Evolutionary conservation across 2,113 vertebrate species (phyloP).

Genomic region (Rhinolophus sinicus): DNA sequence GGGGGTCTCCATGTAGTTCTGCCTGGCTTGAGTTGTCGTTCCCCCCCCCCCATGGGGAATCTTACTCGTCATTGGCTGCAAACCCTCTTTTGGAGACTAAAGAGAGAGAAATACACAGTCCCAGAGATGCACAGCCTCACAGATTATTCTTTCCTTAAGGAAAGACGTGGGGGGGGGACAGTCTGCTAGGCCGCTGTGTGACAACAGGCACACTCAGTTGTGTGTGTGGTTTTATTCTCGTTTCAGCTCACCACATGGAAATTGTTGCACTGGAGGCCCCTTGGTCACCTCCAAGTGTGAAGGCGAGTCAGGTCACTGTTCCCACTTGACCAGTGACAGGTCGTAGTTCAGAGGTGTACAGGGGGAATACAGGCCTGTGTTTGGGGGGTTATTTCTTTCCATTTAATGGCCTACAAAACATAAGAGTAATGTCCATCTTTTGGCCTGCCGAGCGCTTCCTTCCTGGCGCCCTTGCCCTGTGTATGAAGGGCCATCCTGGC

Average conservation of each 20-base stretch:
- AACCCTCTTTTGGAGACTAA: too few species aligned
- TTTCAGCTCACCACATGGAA: not conserved
- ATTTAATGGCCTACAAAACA: not conserved
- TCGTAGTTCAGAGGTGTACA: not conserved
- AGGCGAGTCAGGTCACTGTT: accelerated
- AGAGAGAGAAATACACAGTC: too few species aligned
- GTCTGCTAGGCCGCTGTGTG: too few species aligned
- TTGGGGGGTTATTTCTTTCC: not conserved
- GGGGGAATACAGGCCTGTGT: not conserved
- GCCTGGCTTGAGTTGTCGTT: too few species aligned
- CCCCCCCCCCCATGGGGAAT: too few species aligned
- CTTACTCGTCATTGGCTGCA: too few species aligned
- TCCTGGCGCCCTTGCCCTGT: too few species aligned
- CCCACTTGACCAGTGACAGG: not conserved
- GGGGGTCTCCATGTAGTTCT: too few species aligned
- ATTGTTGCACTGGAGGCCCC: not conserved
- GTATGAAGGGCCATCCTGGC: not conserved
- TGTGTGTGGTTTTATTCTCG: not conserved
- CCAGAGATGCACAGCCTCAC: too few species aligned
- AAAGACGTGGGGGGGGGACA: too few species aligned
- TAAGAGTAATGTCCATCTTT: accelerated
- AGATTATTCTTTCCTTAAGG: too few species aligned
- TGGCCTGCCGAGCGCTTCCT: not conserved
- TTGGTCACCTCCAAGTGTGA: not conserved
- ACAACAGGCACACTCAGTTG: not conserved